Conservation (phyloP, 2,113 vertebrate species). For the Micromys minutus region DNA sequence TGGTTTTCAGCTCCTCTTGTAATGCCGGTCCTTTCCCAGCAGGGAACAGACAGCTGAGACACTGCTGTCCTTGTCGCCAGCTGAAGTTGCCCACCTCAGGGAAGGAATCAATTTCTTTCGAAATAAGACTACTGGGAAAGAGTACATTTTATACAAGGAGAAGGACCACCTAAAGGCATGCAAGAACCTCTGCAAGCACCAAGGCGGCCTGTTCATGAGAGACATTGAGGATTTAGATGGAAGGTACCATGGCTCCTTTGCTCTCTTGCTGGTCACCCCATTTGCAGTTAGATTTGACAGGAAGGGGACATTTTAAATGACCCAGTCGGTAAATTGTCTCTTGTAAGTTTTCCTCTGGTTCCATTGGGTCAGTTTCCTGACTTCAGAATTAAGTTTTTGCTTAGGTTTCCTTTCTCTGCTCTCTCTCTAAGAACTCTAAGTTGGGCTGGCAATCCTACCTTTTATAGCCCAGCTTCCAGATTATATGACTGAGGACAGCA, state of each 20-base stretch:
- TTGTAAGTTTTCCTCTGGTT: background rate
- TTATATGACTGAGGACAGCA: background rate
- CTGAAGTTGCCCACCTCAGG: slow-evolving; percentile 78
- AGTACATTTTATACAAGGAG: slow-evolving; percentile 87
- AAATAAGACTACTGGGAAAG: slow-evolving; percentile 81
- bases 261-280: background rate
- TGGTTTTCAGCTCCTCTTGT: background rate
- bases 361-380: background rate
- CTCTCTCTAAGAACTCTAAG: background rate
- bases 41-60: slow-evolving; percentile 79
- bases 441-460: background rate
- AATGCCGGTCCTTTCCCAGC: slow-evolving; percentile 25
- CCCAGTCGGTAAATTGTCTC: background rate
- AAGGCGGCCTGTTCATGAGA: slow-evolving; percentile 88
- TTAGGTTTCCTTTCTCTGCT: background rate
- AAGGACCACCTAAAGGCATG: slow-evolving; percentile 80
- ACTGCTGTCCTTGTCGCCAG: slow-evolving; percentile 78
- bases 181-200: slow-evolving; percentile 89
- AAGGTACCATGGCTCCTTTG: slow-evolving; percentile 77
- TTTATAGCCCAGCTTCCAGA: background rate
- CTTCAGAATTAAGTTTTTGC: background rate
- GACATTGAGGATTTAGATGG: slow-evolving; percentile 88
- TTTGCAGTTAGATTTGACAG: background rate
- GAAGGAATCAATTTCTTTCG: slow-evolving; percentile 87
- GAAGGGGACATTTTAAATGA: background rate